Percentiles rank a stretch among this genome's conserved stretches.
phyloP scores from a whole-genome alignment of 1,140 invertebrate species.

The Aphidius ervi region DNA sequence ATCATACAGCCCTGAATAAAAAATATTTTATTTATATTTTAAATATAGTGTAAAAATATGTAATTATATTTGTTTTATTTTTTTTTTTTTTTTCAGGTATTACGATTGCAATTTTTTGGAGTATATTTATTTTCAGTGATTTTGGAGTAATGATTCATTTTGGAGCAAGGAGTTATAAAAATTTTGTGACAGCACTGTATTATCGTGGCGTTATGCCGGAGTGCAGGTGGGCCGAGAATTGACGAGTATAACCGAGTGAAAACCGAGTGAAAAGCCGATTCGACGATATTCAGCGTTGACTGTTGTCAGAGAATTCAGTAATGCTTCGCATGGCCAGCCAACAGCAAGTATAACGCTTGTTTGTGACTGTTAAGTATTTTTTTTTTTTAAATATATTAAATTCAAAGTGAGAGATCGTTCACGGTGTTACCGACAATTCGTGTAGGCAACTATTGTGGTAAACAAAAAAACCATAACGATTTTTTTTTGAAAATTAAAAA shows the following conservation, averaged over 20 bases:
- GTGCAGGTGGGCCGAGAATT: slow-evolving; percentile 44
- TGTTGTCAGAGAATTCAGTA: slow-evolving; percentile 52
- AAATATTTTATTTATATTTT: too few relatives aligned
- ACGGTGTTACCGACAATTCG: slow-evolving; percentile 9
- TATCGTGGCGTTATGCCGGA: slow-evolving; percentile 33
- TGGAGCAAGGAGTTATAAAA: too few relatives aligned
- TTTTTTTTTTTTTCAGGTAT: too few relatives aligned
- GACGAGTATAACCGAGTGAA: slow-evolving; percentile 34
- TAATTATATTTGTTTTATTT: too few relatives aligned
- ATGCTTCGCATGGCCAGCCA: slow-evolving; percentile 51
- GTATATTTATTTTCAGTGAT: too few relatives aligned
- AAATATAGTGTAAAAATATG: too few relatives aligned
- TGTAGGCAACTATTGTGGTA: slow-evolving; percentile 3
- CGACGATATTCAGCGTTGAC: slow-evolving; percentile 34
- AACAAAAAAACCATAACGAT: slow-evolving; percentile 2
- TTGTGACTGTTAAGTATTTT: slow-evolving; percentile 36
- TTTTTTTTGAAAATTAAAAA: background rate
- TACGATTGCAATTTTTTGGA: too few relatives aligned
- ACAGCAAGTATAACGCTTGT: slow-evolving; percentile 31
- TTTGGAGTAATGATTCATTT: too few relatives aligned
- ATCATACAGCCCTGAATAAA: too few relatives aligned
- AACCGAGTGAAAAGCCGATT: slow-evolving; percentile 43
- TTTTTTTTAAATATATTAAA: slow-evolving; percentile 24
- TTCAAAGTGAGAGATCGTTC: slow-evolving; percentile 9
- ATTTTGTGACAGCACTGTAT: slow-evolving; percentile 30